Conservation (phyloP, 2,113 vertebrate genomes). For the Mohoua ochrocephala region DNA sequence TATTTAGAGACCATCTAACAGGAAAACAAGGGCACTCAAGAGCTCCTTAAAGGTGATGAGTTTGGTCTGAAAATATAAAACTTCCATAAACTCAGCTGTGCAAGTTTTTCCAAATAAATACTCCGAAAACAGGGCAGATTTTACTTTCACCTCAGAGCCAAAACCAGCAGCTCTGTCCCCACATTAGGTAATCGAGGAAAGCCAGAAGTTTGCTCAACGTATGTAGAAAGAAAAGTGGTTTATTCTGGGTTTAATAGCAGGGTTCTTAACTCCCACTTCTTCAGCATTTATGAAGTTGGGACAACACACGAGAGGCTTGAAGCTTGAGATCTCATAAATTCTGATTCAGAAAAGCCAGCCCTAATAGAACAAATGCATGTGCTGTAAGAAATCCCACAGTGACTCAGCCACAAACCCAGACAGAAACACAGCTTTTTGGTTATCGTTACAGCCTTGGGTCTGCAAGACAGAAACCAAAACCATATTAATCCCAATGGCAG, state of each 20-base stretch:
- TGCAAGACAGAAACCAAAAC: constrained; percentile 1
- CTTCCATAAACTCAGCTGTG: neutral
- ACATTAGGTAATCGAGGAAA: constrained; percentile 38
- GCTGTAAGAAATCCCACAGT: neutral
- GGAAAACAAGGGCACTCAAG: neutral
- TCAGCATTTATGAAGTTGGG: neutral
- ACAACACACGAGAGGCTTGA: neutral
- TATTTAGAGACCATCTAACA: neutral
- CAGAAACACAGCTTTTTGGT: constrained; percentile 12
- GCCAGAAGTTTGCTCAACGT: neutral
- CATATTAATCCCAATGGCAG: neutral
- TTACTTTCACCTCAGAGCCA: neutral
- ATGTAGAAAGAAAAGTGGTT: neutral
- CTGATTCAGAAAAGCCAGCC: neutral
- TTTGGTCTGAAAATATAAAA: neutral
- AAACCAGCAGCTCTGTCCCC: constrained; percentile 4
- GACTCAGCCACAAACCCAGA: constrained; percentile 23
- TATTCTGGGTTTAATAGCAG: constrained; percentile 12
- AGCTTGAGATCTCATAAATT: neutral
- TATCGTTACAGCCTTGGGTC: neutral
- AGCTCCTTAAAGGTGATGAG: neutral
- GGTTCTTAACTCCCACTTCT: neutral
- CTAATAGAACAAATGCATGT: neutral
- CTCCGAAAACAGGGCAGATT: neutral
- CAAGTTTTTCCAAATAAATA: neutral